phyloP scores from a whole-genome alignment of 2,888 invertebrate species.

The Diploptera punctata region DNA sequence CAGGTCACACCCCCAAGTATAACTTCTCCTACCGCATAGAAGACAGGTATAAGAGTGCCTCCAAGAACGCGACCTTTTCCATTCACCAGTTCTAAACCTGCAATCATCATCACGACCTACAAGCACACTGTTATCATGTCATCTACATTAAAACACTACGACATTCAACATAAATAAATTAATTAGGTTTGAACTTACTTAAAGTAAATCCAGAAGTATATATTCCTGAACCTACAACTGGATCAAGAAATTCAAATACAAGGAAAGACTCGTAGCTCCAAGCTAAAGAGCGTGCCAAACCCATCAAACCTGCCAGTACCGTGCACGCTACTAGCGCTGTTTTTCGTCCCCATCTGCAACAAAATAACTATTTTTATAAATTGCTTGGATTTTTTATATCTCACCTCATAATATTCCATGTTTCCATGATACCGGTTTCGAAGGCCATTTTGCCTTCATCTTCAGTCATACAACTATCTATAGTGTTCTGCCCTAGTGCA shows the following conservation, averaged over 20 bases:
- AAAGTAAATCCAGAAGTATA: conserved; percentile 76
- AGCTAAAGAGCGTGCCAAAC: conserved; percentile 71
- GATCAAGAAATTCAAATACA: conserved; percentile 73
- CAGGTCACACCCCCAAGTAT: conserved; percentile 71
- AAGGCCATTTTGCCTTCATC: too few relatives aligned
- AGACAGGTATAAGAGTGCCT: conserved; percentile 72
- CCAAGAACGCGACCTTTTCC: conserved; percentile 74
- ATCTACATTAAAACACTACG: too few relatives aligned
- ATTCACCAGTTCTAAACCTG: conserved; percentile 78
- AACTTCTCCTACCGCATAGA: conserved; percentile 74
- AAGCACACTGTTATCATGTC: too few relatives aligned
- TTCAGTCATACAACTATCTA: too few relatives aligned
- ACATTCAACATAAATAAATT: too few relatives aligned
- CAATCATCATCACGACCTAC: too few relatives aligned
- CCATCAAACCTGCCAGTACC: conserved; percentile 67
- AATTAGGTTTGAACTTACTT: too few relatives aligned
- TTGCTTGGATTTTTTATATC: too few relatives aligned
- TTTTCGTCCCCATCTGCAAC: conserved; percentile 70
- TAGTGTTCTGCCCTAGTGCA: too few relatives aligned
- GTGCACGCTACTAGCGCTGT: conserved; percentile 64
- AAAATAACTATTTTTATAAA: too few relatives aligned
- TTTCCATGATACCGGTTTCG: too few relatives aligned
- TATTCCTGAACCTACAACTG: conserved; percentile 70
- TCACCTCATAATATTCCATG: too few relatives aligned
- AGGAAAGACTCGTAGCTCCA: conserved; percentile 73